phyloP scores from a whole-genome alignment of 1,140 invertebrate species.

The Orchestia grillus region DNA sequence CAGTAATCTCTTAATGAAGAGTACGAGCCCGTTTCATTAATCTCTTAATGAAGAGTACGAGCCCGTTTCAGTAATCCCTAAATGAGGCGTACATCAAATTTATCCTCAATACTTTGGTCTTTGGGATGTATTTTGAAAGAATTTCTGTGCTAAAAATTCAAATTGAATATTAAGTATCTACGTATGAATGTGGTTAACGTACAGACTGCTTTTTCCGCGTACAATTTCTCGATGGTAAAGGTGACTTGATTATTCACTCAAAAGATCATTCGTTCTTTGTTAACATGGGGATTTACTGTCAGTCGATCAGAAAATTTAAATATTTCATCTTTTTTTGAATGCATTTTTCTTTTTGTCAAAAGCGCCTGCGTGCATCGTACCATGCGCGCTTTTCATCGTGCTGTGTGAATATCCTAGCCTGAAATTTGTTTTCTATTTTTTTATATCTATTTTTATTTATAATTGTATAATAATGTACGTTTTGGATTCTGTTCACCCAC shows the following conservation, averaged over 20 bases:
- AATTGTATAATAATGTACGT: not conserved
- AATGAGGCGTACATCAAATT: not conserved
- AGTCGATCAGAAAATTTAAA: not conserved
- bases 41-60: too few species aligned
- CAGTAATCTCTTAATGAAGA: too few species aligned
- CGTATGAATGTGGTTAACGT: not conserved
- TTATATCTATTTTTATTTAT: not conserved
- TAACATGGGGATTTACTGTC: not conserved
- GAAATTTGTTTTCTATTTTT: not conserved
- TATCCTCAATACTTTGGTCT: not conserved
- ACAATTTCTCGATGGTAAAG: not conserved
- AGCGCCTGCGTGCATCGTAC: not conserved
- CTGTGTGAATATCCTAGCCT: not conserved
- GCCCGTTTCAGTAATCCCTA: not conserved
- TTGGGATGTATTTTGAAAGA: not conserved
- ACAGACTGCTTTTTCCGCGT: not conserved
- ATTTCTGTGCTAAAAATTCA: not conserved
- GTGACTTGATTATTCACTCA: not conserved
- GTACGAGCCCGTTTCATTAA: too few species aligned
- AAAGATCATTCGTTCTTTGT: not conserved
- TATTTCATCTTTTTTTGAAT: not conserved
- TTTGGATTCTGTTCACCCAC: too few species aligned
- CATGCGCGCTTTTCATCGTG: not conserved
- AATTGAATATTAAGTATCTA: not conserved
- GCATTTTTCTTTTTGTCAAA: not conserved